Evolutionary conservation across 2,888 invertebrate genomes (phyloP).

Genomic region (Ptychoptera albimana): DNA sequence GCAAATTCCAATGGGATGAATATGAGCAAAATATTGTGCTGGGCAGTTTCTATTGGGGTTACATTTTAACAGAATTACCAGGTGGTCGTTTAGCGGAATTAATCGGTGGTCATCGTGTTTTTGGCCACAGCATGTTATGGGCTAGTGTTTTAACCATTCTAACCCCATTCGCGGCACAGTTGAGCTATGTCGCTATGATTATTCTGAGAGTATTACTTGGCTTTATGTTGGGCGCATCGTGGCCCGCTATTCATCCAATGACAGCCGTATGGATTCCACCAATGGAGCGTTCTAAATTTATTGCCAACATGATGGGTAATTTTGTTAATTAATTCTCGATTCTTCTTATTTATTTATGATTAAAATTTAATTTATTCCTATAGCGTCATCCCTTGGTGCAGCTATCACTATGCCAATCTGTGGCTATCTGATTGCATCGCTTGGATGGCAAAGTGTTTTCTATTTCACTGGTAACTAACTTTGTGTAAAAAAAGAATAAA

Average conservation of each 20-base stretch:
- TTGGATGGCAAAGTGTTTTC: constrained; percentile 83
- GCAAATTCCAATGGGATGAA: constrained; percentile 59
- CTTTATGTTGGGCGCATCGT: constrained; percentile 67
- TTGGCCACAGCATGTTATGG: constrained; percentile 71
- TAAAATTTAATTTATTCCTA: constrained; percentile 10
- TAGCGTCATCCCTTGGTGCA: constrained; percentile 81
- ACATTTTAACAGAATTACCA: constrained; percentile 75
- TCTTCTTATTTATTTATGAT: neutral
- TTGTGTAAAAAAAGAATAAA: neutral
- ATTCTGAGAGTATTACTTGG: constrained; percentile 58
- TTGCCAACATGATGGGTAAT: constrained; percentile 80
- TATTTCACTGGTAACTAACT: constrained; percentile 53
- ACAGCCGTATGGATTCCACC: constrained; percentile 92
- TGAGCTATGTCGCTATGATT: constrained; percentile 52
- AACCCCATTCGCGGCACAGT: constrained; percentile 58
- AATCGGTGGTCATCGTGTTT: constrained; percentile 66
- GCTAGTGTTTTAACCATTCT: constrained; percentile 68
- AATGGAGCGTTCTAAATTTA: constrained; percentile 81
- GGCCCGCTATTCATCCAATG: constrained; percentile 88
- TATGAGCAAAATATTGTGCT: constrained; percentile 65
- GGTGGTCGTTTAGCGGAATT: constrained; percentile 74
- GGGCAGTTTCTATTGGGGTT: constrained; percentile 86
- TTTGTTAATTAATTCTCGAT: constrained; percentile 16
- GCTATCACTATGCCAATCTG: constrained; percentile 80
- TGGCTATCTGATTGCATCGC: constrained; percentile 60